Percentiles rank a stretch among this genome's conserved stretches.
Conservation (phyloP, 2,113 vertebrate genomes). For the Zosterops japonicus region DNA sequence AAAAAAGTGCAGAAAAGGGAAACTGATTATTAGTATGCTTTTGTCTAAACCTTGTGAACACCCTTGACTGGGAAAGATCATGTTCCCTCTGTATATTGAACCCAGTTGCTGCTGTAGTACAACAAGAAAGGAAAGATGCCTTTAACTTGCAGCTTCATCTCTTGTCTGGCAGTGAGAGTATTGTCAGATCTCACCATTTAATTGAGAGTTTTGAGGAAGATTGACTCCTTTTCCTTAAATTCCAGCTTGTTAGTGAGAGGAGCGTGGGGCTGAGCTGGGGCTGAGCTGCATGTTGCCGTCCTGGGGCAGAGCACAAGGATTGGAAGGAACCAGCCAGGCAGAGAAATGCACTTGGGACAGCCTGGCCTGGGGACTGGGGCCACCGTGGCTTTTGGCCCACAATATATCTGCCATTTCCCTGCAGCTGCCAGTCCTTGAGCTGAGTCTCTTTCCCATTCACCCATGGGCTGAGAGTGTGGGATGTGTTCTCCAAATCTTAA, state of each 20-base stretch:
- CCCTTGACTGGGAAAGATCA: not conserved
- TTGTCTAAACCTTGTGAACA: not conserved
- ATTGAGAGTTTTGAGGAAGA: not conserved
- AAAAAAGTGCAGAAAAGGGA: not conserved
- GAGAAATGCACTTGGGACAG: not conserved
- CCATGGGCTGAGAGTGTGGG: not conserved
- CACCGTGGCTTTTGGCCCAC: not conserved
- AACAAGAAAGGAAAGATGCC: not conserved
- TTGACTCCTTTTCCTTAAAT: not conserved
- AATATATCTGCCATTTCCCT: not conserved
- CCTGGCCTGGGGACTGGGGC: not conserved
- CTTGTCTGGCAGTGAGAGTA: not conserved
- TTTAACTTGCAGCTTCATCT: not conserved
- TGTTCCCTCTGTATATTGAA: not conserved
- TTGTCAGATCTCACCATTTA: not conserved
- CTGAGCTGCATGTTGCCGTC: not conserved
- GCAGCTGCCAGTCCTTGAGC: not conserved
- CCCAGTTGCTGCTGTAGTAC: not conserved
- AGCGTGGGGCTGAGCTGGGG: fast-evolving
- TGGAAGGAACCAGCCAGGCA: not conserved
- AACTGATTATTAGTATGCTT: not conserved
- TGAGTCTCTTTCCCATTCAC: not conserved
- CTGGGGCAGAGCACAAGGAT: not conserved
- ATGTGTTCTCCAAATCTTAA: not conserved
- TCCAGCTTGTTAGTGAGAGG: not conserved